Percentiles rank a stretch among this genome's conserved stretches.
Evolutionary conservation across 2,113 vertebrate species (phyloP).

Genomic region (Paracanthobrama guichenoti): DNA sequence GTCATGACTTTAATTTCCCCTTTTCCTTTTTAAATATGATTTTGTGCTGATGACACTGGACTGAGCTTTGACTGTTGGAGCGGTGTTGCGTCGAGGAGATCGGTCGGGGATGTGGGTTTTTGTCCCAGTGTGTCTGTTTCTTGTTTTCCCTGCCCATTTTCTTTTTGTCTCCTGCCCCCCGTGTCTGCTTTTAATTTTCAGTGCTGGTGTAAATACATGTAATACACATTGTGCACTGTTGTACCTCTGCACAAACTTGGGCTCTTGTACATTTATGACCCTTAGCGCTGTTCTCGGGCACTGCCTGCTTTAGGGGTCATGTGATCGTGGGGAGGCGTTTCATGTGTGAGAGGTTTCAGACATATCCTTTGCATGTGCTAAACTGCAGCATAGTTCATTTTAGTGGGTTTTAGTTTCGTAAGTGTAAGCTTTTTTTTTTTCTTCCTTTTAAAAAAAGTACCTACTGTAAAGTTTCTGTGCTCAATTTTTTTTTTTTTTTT

Average conservation of each 20-base stretch:
- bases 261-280: constrained; percentile 78
- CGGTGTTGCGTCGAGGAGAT: constrained; percentile 70
- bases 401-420: constrained; percentile 88
- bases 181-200: constrained; percentile 74
- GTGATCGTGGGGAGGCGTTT: constrained; percentile 59
- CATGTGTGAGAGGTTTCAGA: constrained; percentile 62
- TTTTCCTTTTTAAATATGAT: constrained; percentile 67
- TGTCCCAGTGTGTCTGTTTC: constrained; percentile 82
- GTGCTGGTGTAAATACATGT: constrained; percentile 84
- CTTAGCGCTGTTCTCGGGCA: constrained; percentile 79
- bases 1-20: constrained; percentile 64
- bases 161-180: constrained; percentile 36
- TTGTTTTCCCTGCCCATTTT: constrained; percentile 37
- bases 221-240: constrained; percentile 18
- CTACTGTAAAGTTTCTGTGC: constrained; percentile 12
- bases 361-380: constrained; percentile 93
- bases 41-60: constrained; percentile 98
- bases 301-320: constrained; percentile 68
- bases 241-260: constrained; percentile 56
- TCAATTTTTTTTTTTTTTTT: constrained; percentile 73
- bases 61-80: constrained; percentile 75
- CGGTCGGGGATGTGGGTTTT: constrained; percentile 82
- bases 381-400: constrained; percentile 93
- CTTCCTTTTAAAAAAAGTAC: constrained; percentile 69
- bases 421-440: constrained; percentile 75